Base-by-base conservation (phyloP, 35 echinoderm and acorn worm genomes). In the Patiria miniata region DNA sequence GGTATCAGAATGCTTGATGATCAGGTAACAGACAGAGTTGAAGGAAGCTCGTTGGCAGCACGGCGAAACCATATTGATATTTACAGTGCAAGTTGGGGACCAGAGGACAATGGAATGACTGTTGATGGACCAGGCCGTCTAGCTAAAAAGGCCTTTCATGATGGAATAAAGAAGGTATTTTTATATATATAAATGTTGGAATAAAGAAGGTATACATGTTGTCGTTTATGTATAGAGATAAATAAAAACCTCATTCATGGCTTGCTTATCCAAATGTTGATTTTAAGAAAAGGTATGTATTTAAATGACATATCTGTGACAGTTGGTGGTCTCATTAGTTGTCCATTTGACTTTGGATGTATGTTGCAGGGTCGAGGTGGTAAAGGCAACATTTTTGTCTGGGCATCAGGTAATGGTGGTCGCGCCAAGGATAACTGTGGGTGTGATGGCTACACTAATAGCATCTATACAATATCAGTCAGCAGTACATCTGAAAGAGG, bases 381-480 rank as follows among this genome's bases (percentile, higher is more conserved):
- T 9, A 86, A 89, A 18, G 96, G 96, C 29, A 88, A 86, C n/a
- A 90, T 99, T 68, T 99, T 92, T 60, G 96, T 99, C 7, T 99
- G 96, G 96, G 96, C 96, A 19, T 99, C 96, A 7, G 96, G 96
- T 28, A 99, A 99, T 18, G 96, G 92, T 36, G 96, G 93, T 51
- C 50, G 39, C 1, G 36, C 37, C 19, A 50, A 79, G 10, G 96
- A 94, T 42, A 85, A 88, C 17, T 94, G 96, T 58, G 89, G 85
- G 30, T 90, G 91, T 55, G 96, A 94, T 52, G 96, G 96, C 8
- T 99, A 94, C 73, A 84, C 90, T 34, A 91, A 94, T 78, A 95
- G 93, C 86, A 99, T 99, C 52, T 95, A 93, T 86, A 99, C 96
- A 17, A 83, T 95, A 1, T 90, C 91, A 21, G 79, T 99, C 2